Conservation (phyloP, 2,113 vertebrate species). For the Tetrao urogallus region DNA sequence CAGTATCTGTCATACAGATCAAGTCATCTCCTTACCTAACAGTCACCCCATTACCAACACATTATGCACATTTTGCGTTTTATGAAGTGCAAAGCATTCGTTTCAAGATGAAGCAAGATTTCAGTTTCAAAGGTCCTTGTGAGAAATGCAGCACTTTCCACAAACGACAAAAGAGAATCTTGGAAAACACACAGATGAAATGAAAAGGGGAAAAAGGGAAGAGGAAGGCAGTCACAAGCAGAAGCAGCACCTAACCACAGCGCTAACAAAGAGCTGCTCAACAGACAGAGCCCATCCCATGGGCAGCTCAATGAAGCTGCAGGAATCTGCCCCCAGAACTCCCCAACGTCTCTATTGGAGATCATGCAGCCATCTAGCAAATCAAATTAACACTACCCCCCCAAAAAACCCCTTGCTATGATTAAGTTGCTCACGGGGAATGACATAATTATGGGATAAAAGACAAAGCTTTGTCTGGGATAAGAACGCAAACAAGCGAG, state of each 20-base stretch:
- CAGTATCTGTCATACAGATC: not conserved
- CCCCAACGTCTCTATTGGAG: not conserved
- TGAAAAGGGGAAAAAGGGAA: not conserved
- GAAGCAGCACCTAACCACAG: not conserved
- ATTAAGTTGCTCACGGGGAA: not conserved
- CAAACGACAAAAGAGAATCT: not conserved
- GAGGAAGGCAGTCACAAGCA: not conserved
- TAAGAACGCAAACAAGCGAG: not conserved
- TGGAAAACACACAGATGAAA: not conserved
- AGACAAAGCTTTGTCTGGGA: slow-evolving; percentile 33
- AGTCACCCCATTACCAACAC: not conserved
- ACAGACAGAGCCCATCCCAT: not conserved
- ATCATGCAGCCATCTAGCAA: not conserved
- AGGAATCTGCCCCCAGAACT: slow-evolving; percentile 43
- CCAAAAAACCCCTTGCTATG: not conserved
- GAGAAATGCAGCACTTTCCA: accelerated
- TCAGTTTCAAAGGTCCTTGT: not conserved
- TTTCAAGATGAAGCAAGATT: not conserved
- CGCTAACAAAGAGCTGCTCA: not conserved
- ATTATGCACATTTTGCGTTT: not conserved
- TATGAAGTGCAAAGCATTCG: not conserved
- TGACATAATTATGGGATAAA: slow-evolving; percentile 13
- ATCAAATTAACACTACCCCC: not conserved
- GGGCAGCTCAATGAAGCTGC: not conserved
- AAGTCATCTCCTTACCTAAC: not conserved